These are phyloP conservation scores for Melitaea cinxia DNA, from an alignment of 1,140 invertebrate species.

Conservation along the genomic window DNA sequence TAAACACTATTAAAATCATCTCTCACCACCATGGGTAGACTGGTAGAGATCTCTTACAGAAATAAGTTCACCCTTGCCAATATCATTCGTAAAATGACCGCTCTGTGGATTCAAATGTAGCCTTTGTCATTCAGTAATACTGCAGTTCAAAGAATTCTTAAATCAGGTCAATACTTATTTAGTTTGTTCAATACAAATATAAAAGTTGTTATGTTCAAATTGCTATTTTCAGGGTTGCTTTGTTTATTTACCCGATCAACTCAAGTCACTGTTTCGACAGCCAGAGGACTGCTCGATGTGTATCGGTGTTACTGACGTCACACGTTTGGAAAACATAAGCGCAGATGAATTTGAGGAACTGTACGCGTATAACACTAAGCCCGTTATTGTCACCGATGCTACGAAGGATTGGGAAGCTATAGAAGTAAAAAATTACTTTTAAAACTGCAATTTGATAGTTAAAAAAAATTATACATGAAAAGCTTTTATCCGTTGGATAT, in stretches of 20 bases:
- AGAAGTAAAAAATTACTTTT: slow-evolving; percentile 50
- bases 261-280: slow-evolving; percentile 81
- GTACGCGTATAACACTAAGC: slow-evolving; percentile 89
- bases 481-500: too few relatives aligned
- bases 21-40: too few relatives aligned
- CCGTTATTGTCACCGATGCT: slow-evolving; percentile 93
- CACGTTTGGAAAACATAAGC: slow-evolving; percentile 85
- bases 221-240: slow-evolving; percentile 49
- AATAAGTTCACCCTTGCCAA: too few relatives aligned
- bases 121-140: too few relatives aligned
- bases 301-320: slow-evolving; percentile 83
- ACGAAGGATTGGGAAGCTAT: slow-evolving; percentile 90
- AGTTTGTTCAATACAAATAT: too few relatives aligned
- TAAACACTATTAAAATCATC: too few relatives aligned
- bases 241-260: slow-evolving; percentile 51
- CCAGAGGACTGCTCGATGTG: slow-evolving; percentile 90
- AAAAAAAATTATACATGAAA: too few relatives aligned
- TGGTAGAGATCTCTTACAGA: too few relatives aligned
- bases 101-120: too few relatives aligned
- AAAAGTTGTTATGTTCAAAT: background rate
- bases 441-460: background rate
- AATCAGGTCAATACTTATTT: too few relatives aligned
- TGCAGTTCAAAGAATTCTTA: too few relatives aligned
- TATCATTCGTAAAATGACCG: too few relatives aligned
- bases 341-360: slow-evolving; percentile 85